phyloP scores from a whole-genome alignment of 2,888 invertebrate species.

The Drosophila tripunctata region DNA sequence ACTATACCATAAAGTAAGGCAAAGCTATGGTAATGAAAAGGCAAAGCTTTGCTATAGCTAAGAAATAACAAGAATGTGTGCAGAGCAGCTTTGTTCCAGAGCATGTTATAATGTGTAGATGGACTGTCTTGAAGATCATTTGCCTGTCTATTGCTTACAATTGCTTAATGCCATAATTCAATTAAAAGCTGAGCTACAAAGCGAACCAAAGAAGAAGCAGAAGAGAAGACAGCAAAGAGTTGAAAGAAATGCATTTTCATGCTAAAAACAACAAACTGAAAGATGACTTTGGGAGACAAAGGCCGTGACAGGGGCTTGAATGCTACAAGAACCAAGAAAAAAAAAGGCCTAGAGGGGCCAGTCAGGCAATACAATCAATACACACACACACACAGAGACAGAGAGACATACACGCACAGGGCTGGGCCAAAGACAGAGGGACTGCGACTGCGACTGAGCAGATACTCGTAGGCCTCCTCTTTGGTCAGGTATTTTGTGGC shows the following conservation, averaged over 20 bases:
- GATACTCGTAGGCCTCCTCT: constrained; percentile 14
- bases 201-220: background rate
- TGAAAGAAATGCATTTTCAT: constrained; percentile 64
- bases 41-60: background rate
- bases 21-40: background rate
- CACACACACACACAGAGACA: constrained; percentile 24
- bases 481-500: constrained; percentile 60
- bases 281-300: constrained; percentile 45
- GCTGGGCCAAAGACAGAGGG: constrained; percentile 48
- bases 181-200: constrained; percentile 15
- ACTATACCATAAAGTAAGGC: too few species aligned
- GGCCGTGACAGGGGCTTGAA: constrained; percentile 31
- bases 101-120: background rate
- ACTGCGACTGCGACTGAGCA: background rate
- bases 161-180: constrained; percentile 25
- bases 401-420: constrained; percentile 32
- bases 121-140: constrained; percentile 10
- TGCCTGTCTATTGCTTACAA: constrained; percentile 14
- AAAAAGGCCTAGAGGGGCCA: constrained; percentile 26
- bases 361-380: constrained; percentile 43
- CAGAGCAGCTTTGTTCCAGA: background rate
- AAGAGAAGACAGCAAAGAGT: constrained; percentile 2
- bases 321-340: background rate
- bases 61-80: background rate
- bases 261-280: constrained; percentile 50